Base-by-base conservation (phyloP, 2,113 vertebrate species). In the Antennarius striatus region DNA sequence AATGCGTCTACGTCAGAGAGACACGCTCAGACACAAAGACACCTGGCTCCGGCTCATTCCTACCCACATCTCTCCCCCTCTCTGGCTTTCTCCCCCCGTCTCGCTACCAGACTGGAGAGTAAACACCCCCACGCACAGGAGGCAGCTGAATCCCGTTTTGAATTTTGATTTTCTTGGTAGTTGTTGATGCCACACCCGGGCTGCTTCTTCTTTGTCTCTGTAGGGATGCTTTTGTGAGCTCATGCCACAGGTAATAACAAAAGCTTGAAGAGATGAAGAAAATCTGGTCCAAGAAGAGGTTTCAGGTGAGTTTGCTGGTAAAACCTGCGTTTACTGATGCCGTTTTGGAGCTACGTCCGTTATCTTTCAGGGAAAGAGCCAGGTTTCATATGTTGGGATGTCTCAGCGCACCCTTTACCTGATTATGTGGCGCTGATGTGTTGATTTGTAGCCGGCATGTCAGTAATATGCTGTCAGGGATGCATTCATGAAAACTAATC, bases 211-310 rank as follows among this genome's bases (percentile, higher is more conserved):
- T 22, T 22, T 22, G 22, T 4, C 42, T 29, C 76, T 46, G 47
- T 39, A 6, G 52, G 72, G 78, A 79, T 84, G 76, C 48, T 76
- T 70, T 79, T 48, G 57, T 84, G 77, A 87, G 78, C 71, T 61
- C 68, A 70, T 77, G 77, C 86, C 58, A 89, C 90, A 90, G 87
- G 87, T 91, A 79, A 85, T 76, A 45, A 60, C 5, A 12, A 58
- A 52, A 40, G 2, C 47, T 69, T n/a, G 12, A 85, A 71, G 47
- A 47, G 90, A 98, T 98, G 96, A 98, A 98, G 95, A 98, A 98
- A 93, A 97, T 98, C 89, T 98, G 97, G 97, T 96, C 96, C 86
- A 98, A 98, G 92, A 98, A 98, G 89, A 94, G 96, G 84, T 96
- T 98, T 91, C 96, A 98, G 96, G 97, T 98, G 90, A 96, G 93